These are phyloP conservation scores for Trididemnum miniatum DNA, from an alignment of 23 tunicate species.

Conservation along the genomic window DNA sequence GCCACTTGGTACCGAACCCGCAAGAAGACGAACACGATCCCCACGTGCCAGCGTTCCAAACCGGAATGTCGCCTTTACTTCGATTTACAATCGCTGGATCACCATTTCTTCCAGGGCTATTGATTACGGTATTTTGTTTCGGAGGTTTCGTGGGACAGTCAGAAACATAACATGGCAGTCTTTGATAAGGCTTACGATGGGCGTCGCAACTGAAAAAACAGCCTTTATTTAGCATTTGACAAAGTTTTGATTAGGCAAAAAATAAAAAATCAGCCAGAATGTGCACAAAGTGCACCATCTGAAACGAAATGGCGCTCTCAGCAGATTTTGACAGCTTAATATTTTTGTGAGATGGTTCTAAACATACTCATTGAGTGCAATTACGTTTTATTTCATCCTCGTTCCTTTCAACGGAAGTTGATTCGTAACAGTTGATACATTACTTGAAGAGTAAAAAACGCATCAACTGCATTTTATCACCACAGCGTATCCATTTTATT, in stretches of 20 bases:
- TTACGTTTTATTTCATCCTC: too few relatives aligned
- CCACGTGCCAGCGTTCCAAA: constrained; percentile 85
- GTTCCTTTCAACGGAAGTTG: too few relatives aligned
- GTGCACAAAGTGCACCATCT: too few relatives aligned
- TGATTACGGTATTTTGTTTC: not conserved
- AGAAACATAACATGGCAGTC: constrained; percentile 56
- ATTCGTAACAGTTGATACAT: too few relatives aligned
- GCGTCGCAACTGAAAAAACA: constrained; percentile 57
- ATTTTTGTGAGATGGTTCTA: too few relatives aligned
- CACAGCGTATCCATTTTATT: too few relatives aligned
- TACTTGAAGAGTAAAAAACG: too few relatives aligned
- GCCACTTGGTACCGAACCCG: constrained; percentile 70
- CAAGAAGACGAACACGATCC: constrained; percentile 82
- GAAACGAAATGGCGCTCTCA: too few relatives aligned
- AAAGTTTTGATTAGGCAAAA: not conserved
- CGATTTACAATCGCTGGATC: constrained; percentile 20
- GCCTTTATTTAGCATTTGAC: not conserved
- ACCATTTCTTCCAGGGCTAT: not conserved
- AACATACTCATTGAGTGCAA: too few relatives aligned
- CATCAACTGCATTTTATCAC: too few relatives aligned
- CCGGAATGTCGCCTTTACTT: constrained; percentile 3
- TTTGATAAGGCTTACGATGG: constrained; percentile 50
- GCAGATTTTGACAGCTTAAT: too few relatives aligned
- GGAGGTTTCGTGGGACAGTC: constrained; percentile 47
- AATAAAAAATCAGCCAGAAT: too few relatives aligned